Evolutionary conservation across 2,797 vertebrate genomes (phyloP).

Genomic region (Sebastes glaucus): DNA sequence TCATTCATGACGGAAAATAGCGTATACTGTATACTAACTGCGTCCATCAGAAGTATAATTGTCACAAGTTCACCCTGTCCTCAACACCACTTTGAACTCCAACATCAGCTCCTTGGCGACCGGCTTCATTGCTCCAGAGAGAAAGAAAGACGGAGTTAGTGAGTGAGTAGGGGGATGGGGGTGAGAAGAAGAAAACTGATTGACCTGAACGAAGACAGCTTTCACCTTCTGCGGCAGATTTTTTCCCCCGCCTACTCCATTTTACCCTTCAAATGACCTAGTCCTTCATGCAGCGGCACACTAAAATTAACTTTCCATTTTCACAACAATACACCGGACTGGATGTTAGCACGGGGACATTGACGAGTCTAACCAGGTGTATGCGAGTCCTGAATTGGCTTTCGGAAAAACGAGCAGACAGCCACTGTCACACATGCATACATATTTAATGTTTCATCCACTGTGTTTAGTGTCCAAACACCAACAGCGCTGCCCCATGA

Average conservation of each 20-base stretch:
- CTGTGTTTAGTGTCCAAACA: background rate
- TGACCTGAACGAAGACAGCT: slow-evolving; percentile 47
- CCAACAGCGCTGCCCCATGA: background rate
- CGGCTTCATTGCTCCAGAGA: slow-evolving; percentile 7
- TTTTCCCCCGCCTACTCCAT: background rate
- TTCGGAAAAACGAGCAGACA: slow-evolving; percentile 15
- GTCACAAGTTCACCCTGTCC: slow-evolving; percentile 29
- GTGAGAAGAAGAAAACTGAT: slow-evolving; percentile 43
- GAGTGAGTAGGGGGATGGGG: background rate
- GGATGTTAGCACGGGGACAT: slow-evolving; percentile 42
- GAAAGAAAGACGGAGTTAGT: slow-evolving; percentile 9
- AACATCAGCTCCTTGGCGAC: slow-evolving; percentile 24
- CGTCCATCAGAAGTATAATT: slow-evolving; percentile 13
- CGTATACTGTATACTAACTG: background rate
- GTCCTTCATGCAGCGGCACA: slow-evolving; percentile 41
- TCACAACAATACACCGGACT: slow-evolving; percentile 54
- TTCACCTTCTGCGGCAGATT: slow-evolving; percentile 23
- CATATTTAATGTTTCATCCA: slow-evolving; percentile 11
- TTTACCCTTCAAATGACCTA: slow-evolving; percentile 57
- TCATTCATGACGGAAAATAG: background rate
- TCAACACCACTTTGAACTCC: slow-evolving; percentile 40
- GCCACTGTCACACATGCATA: slow-evolving; percentile 20
- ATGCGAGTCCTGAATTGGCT: slow-evolving; percentile 26
- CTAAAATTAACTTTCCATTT: slow-evolving; percentile 62
- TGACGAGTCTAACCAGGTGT: slow-evolving; percentile 12